Percentiles rank a stretch among this genome's conserved stretches.
These are phyloP conservation scores for Synergus umbraculus DNA, from an alignment of 2,888 invertebrate species.

Conservation along the genomic window DNA sequence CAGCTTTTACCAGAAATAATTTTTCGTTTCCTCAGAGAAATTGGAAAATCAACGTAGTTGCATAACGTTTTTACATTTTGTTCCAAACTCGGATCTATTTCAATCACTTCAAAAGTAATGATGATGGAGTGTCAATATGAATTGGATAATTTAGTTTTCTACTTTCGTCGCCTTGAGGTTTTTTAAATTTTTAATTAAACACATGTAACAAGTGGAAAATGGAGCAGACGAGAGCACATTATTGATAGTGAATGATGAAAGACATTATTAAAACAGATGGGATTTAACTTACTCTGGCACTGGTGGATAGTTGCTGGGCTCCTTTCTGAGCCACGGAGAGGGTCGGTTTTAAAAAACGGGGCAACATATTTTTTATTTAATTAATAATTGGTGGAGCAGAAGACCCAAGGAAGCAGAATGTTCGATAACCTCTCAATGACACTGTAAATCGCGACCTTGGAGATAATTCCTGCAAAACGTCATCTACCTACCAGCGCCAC, in stretches of 20 bases:
- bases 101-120: not conserved
- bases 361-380: slow-evolving; percentile 66
- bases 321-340: slow-evolving; percentile 66
- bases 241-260: not conserved
- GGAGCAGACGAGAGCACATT: slow-evolving; percentile 6
- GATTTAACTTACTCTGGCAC: slow-evolving; percentile 64
- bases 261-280: not conserved
- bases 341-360: slow-evolving; percentile 69
- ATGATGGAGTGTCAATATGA: not conserved
- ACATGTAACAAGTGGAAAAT: slow-evolving; percentile 10
- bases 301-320: slow-evolving; percentile 72
- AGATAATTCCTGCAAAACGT: slow-evolving; percentile 11
- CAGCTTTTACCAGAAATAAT: not conserved
- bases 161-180: not conserved
- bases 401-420: not conserved
- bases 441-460: slow-evolving; percentile 13
- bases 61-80: slow-evolving; percentile 32
- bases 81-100: slow-evolving; percentile 3
- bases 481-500: not conserved
- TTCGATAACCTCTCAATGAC: slow-evolving; percentile 40
- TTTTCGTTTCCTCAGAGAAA: not conserved
- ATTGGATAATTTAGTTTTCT: not conserved
- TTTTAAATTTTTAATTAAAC: not conserved
- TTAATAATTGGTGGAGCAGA: not conserved
- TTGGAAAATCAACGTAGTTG: slow-evolving; percentile 1